Evolutionary conservation across 2,797 vertebrate species (phyloP).

Genomic region (Sebastes steindachneri): DNA sequence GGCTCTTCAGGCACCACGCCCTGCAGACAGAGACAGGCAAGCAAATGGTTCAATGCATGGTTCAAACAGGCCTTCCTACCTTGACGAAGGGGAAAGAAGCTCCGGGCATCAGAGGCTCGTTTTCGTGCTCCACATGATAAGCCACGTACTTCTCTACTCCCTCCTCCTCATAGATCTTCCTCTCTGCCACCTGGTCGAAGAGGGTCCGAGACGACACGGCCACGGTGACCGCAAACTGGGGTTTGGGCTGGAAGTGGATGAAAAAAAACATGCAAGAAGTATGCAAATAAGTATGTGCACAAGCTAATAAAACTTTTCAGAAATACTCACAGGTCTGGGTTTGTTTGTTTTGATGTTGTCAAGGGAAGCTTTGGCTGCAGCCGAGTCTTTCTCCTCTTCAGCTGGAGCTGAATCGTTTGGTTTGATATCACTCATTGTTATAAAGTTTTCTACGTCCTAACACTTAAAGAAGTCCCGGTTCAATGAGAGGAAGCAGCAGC

Average conservation of each 20-base stretch:
- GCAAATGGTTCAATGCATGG: no score
- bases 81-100: slow-evolving; percentile 93
- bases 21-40: neutral
- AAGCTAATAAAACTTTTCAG: accelerated
- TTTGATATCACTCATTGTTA: slow-evolving; percentile 72
- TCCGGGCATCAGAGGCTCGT: slow-evolving; percentile 87
- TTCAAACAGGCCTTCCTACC: slow-evolving; percentile 73
- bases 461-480: accelerated
- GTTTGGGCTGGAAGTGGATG: slow-evolving; percentile 86
- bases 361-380: slow-evolving; percentile 77
- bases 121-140: slow-evolving; percentile 88
- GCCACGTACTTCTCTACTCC: slow-evolving; percentile 92
- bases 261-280: no score
- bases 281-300: accelerated
- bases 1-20: neutral
- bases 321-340: slow-evolving; percentile 81
- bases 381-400: slow-evolving; percentile 77
- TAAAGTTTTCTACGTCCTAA: neutral
- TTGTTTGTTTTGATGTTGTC: slow-evolving; percentile 79
- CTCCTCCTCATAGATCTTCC: slow-evolving; percentile 87
- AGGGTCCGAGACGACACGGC: slow-evolving; percentile 93
- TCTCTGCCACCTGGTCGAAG: slow-evolving; percentile 91
- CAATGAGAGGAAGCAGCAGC: neutral
- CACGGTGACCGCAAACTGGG: slow-evolving; percentile 89
- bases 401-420: neutral